Base-by-base conservation (phyloP, 2,797 vertebrate genomes). In the Euphonia xanthogaster region DNA sequence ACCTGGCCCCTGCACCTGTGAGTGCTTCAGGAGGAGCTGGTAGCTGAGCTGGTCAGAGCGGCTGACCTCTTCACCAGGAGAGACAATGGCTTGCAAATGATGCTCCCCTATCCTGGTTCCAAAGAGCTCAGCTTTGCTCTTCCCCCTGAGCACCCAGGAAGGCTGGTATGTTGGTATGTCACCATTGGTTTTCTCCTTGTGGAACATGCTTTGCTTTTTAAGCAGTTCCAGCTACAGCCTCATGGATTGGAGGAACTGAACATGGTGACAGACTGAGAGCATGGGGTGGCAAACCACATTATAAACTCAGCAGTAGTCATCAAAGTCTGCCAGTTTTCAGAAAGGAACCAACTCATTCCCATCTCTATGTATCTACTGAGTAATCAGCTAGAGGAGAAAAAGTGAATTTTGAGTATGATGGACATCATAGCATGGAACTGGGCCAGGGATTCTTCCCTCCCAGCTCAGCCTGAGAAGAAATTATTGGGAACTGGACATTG, bases 161-260 rank as follows among this genome's bases (percentile, higher is more conserved):
- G 20, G n/a, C 42, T 58, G n/a, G n/a, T n/a, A n/a, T n/a, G 44
- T 39, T 74, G 35, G 5, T 28, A 40, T 19, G 25, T 45, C 48
- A 63, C 28, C 20, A 35, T 8, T 33, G 35, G 18, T 65, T 68
- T 91, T 75, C 35, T 37, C 15, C 63, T 79, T 39, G 23, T 33
- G 37, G 37, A 67, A 8, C 1, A 0, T 27, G 66, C n/a, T 88
- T 66, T 53, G 30, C 14, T 72, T 83, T 76, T 80, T 33, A 48
- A 86, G 54, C 39, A 65, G 39, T 50, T 86, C 22, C 55, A 72
- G 39, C 35, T 61, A 40, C 0, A 1, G 30, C 42, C 30, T 93
- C 1, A 0, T 1, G 14, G 58, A 47, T 0, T 0, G 15, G 21
- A 37, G 25, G 35, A 84, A 65, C 39, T 47, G 62, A 79, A 61